phyloP scores from a whole-genome alignment of 2,888 invertebrate genomes.

The Tromatobia lineatoria region DNA sequence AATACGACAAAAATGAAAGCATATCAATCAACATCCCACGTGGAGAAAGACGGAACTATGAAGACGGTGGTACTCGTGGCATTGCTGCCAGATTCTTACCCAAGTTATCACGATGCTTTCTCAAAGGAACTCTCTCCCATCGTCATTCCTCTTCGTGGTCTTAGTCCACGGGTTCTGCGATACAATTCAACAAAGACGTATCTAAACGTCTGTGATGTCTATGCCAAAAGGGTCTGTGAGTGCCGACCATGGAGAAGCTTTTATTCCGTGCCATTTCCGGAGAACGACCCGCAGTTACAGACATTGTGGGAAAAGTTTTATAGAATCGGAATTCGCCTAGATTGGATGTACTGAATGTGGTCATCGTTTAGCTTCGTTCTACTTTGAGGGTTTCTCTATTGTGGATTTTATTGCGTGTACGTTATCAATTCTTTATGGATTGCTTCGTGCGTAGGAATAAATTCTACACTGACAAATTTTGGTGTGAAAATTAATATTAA shows the following conservation, averaged over 20 bases:
- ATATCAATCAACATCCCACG: constrained; percentile 8
- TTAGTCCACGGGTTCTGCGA: neutral
- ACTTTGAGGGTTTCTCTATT: no score
- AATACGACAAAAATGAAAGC: constrained; percentile 10
- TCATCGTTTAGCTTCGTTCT: no score
- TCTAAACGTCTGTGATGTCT: neutral
- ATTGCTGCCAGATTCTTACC: neutral
- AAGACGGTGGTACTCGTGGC: neutral
- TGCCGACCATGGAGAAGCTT: neutral
- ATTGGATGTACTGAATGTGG: no score
- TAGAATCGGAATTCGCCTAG: neutral
- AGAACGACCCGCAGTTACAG: neutral
- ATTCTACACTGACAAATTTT: no score
- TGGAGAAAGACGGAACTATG: neutral
- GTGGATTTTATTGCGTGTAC: no score
- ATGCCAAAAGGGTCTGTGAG: neutral
- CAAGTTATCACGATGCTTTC: constrained; percentile 13
- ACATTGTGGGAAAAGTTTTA: neutral
- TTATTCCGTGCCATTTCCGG: neutral
- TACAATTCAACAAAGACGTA: neutral
- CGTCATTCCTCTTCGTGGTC: neutral
- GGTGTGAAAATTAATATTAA: no score
- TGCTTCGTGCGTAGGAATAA: no score
- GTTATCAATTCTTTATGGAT: no score
- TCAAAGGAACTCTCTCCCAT: neutral